phyloP scores from a whole-genome alignment of 2,113 vertebrate genomes.

The Nesoenas mayeri region DNA sequence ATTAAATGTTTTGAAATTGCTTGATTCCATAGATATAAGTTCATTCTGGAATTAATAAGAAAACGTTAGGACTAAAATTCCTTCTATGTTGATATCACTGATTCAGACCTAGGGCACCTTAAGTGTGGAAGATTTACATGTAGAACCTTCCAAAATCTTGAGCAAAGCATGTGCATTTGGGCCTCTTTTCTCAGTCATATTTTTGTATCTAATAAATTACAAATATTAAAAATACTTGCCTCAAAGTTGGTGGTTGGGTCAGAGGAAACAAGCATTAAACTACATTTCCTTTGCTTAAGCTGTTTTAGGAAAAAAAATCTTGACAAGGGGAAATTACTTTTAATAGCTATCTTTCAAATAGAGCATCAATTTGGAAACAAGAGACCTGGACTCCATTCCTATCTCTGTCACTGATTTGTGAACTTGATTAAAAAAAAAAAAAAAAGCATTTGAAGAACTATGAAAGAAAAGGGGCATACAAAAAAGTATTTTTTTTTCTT shows the following conservation, averaged over 20 bases:
- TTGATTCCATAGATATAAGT: not conserved
- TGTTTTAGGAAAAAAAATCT: not conserved
- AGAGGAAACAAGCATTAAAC: not conserved
- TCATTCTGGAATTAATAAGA: not conserved
- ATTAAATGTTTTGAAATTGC: not conserved
- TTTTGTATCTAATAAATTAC: not conserved
- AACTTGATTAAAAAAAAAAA: not conserved
- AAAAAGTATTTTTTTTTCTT: not conserved
- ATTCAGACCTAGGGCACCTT: not conserved
- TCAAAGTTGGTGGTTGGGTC: not conserved
- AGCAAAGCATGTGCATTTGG: not conserved
- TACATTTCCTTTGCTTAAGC: not conserved
- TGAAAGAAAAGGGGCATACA: not conserved
- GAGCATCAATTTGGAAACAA: not conserved
- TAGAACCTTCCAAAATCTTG: not conserved
- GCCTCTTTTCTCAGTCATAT: not conserved
- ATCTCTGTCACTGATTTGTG: not conserved
- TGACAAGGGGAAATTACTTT: not conserved
- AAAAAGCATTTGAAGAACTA: not conserved
- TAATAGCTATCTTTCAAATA: not conserved
- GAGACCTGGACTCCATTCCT: not conserved
- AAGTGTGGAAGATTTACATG: not conserved
- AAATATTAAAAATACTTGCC: not conserved
- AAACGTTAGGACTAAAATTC: not conserved
- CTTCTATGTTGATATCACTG: not conserved